These are phyloP conservation scores for Phalacrocorax pelagicus DNA, from an alignment of 2,113 vertebrate species.

Conservation along the genomic window DNA sequence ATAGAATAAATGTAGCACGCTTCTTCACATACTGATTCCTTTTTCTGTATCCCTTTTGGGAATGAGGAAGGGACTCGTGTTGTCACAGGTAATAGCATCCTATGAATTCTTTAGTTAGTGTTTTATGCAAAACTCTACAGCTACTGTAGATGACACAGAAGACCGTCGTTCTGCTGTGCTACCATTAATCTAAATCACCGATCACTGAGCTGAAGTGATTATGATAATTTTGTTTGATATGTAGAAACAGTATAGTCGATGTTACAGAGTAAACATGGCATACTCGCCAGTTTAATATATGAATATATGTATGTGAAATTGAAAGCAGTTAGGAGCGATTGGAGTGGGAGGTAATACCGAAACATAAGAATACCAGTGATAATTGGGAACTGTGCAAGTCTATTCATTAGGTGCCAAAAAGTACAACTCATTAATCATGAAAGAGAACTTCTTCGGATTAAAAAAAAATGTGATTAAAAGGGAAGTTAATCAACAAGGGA, in stretches of 20 bases:
- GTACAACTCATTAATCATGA: not conserved
- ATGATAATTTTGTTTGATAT: not conserved
- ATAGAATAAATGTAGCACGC: not conserved
- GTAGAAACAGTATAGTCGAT: not conserved
- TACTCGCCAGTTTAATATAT: not conserved
- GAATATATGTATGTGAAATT: not conserved
- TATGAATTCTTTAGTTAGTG: not conserved
- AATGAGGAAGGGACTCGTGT: not conserved
- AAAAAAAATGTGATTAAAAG: not conserved
- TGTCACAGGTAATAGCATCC: not conserved
- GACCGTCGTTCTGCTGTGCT: not conserved
- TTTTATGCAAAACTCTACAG: not conserved
- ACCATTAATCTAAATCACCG: not conserved
- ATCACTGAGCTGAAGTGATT: not conserved
- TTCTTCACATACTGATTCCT: not conserved
- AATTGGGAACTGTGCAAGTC: not conserved
- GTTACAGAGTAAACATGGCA: not conserved
- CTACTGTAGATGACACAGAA: not conserved
- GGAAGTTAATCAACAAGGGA: constrained; percentile 1
- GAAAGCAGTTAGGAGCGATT: not conserved
- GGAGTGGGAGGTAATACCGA: not conserved
- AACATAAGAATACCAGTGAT: not conserved
- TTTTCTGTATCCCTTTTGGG: not conserved
- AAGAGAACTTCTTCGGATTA: not conserved
- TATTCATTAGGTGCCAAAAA: constrained; percentile 5